Base-by-base conservation (phyloP, 2,113 vertebrate genomes). In the Cavia aperea region DNA sequence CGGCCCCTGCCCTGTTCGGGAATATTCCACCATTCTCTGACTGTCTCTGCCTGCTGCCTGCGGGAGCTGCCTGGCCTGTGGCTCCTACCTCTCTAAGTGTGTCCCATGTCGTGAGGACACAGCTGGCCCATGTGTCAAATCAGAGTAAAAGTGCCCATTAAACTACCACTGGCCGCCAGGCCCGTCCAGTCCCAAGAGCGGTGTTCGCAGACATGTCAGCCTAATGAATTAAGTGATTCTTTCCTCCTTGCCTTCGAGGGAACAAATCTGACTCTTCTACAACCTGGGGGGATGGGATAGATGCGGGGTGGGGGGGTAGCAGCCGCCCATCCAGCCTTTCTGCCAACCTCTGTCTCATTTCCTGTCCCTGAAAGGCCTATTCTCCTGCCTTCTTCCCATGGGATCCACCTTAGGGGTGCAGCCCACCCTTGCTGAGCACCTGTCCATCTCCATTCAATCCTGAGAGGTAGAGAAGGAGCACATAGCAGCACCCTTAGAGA, bases 121-220 rank as follows among this genome's bases (percentile, higher is more conserved):
- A 87, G 89, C 94, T 81, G 87, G 84, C 84, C 81, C 87, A 81
- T 87, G 91, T 85, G 65, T 75, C 95, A 78, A 18, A 54, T 77
- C 91, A 77, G 63, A 94, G 93, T 39, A 21, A 43, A 93, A 96
- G 94, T 84, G 87, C 84, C 95, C 91, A 46, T 94, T 95, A 94
- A 91, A 4, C 75, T 87, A 36, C 89, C 84, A 19, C 1, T n/a
- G 94, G n/a, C 93, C 23, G 75, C 91, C 89, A 65, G 92, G 77
- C 90, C 96, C 2, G 1, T 58, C 0, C 7, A 26, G 91, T 90
- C 89, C 89, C 10, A 0, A 75, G 81, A 89, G 70, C 16, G 0
- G 49, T 63, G 63, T 73, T 86, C 18, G 0, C 84, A 70, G 73
- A 66, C 78, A 2, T 56, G 93, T 86, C 91, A 81, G 83, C 83